Percentiles rank a stretch among this genome's conserved stretches.
phyloP scores from a whole-genome alignment of 2,888 invertebrate species.

The Coelinius sp. region DNA sequence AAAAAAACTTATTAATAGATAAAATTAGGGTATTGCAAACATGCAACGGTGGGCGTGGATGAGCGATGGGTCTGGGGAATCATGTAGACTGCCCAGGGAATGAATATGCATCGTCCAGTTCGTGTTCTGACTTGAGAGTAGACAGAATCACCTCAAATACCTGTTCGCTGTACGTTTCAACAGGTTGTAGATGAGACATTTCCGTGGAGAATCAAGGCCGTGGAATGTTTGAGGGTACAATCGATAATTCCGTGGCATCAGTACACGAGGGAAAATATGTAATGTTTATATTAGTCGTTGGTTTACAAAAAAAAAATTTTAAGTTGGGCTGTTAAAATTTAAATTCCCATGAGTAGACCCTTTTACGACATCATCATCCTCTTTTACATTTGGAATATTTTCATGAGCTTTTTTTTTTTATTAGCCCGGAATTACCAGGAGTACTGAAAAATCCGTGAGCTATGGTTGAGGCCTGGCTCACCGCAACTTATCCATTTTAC shows the following conservation, averaged over 20 bases:
- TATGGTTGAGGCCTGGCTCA: too few species aligned
- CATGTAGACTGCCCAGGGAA: background rate
- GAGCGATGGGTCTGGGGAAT: background rate
- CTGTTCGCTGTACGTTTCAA: background rate
- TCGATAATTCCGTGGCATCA: background rate
- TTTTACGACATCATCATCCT: background rate
- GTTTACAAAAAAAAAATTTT: background rate
- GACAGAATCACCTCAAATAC: background rate
- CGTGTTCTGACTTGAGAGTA: background rate
- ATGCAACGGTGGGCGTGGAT: background rate
- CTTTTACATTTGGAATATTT: background rate
- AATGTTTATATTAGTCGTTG: background rate
- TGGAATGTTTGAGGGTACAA: background rate
- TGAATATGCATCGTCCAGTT: constrained; percentile 19
- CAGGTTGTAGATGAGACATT: constrained; percentile 4
- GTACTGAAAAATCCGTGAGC: too few species aligned
- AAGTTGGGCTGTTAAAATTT: background rate
- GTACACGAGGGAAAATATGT: background rate
- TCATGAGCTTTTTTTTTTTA: background rate
- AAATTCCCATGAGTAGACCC: background rate
- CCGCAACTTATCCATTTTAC: too few species aligned
- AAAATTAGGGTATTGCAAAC: background rate
- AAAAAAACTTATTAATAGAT: background rate
- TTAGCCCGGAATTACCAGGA: too few species aligned
- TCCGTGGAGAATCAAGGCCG: constrained; percentile 8